These are phyloP conservation scores for Pemphigus obesinymphae DNA, from an alignment of 1,140 invertebrate genomes.

Conservation along the genomic window DNA sequence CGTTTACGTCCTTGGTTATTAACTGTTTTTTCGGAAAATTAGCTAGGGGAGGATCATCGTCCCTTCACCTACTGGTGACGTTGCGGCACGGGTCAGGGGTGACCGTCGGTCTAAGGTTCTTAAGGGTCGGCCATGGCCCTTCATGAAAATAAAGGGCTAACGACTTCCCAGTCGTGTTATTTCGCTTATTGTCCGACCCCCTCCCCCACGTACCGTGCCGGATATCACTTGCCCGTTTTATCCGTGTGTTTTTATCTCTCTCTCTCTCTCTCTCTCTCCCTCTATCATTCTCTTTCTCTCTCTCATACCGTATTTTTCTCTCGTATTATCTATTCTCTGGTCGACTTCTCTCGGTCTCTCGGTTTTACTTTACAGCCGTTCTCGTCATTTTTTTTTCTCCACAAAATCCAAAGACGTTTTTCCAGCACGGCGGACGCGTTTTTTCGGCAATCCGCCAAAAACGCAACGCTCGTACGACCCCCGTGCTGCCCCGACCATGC, in stretches of 20 bases:
- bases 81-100: neutral
- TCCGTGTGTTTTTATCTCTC: neutral
- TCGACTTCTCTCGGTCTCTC: no score
- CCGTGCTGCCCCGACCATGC: neutral
- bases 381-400: neutral
- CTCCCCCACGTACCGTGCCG: no score
- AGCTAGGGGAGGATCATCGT: neutral
- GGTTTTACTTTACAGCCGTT: neutral
- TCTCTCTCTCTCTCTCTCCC: no score
- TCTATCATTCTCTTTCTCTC: no score
- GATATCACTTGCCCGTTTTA: no score
- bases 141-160: constrained; percentile 15
- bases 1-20: constrained; percentile 1
- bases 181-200: neutral
- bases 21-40: neutral
- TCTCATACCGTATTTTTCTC: neutral
- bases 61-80: neutral
- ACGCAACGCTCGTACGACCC: neutral
- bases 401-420: neutral
- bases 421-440: neutral
- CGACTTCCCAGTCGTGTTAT: neutral
- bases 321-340: no score
- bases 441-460: neutral
- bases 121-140: neutral
- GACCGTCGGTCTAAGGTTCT: neutral